These are phyloP conservation scores for Syngnathus typhle DNA, from an alignment of 2,113 vertebrate species.

Conservation along the genomic window DNA sequence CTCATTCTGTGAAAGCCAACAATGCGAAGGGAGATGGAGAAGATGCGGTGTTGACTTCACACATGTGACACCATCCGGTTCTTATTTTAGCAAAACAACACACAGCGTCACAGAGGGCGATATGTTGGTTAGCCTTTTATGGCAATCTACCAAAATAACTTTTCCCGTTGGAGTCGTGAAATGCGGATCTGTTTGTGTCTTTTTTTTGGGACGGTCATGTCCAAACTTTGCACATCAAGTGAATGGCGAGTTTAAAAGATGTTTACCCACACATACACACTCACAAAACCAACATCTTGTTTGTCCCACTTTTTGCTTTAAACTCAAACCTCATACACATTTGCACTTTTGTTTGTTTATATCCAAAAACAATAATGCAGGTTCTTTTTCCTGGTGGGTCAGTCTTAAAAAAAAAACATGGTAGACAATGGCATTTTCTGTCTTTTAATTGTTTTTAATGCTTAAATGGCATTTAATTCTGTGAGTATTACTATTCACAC, in stretches of 20 bases:
- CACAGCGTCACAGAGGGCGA: conserved; percentile 28
- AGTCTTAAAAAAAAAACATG: too few species aligned
- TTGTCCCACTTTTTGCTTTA: conserved; percentile 17
- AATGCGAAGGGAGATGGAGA: conserved; percentile 34
- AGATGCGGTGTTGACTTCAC: conserved; percentile 35
- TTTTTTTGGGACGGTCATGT: neutral
- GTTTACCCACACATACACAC: neutral
- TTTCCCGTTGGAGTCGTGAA: conserved; percentile 30
- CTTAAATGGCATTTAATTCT: too few species aligned
- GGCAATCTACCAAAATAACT: conserved; percentile 20
- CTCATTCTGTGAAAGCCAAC: conserved; percentile 21
- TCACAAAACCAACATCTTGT: conserved; percentile 21
- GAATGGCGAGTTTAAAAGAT: neutral
- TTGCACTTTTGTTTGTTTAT: neutral
- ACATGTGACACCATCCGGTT: conserved; percentile 32
- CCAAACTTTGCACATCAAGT: neutral
- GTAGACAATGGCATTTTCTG: too few species aligned
- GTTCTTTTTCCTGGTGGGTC: too few species aligned
- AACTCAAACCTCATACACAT: conserved; percentile 22
- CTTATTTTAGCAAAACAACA: conserved; percentile 51
- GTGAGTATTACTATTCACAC: too few species aligned
- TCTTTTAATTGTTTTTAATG: too few species aligned
- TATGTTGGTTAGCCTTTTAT: conserved; percentile 32
- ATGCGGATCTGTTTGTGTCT: conserved; percentile 46
- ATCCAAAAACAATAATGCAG: neutral